A percentile compares a stretch with the other conserved stretches of the same genome.
phyloP scores from a whole-genome alignment of 2,113 vertebrate species.

The Machaerirhynchus nigripectus region DNA sequence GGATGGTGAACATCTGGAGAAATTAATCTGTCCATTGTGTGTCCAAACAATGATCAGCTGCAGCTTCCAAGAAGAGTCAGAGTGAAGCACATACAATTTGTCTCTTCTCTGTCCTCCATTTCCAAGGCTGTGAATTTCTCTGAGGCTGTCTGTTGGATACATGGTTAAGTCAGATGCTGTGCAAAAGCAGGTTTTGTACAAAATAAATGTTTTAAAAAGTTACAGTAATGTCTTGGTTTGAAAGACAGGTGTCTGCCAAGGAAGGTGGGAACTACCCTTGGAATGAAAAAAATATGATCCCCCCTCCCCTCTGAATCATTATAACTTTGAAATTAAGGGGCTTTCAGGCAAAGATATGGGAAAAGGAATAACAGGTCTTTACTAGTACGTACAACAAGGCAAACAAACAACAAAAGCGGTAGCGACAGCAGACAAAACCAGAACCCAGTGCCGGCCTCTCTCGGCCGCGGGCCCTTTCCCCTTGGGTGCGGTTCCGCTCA shows the following conservation, averaged over 20 bases:
- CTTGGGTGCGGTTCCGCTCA: fast-evolving
- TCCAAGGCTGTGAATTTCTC: not conserved
- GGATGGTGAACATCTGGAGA: conserved; percentile 4
- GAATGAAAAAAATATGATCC: not conserved
- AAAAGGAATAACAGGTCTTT: not conserved
- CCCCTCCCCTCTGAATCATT: not conserved
- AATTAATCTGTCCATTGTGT: not conserved
- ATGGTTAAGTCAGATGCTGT: not conserved
- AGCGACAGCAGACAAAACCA: fast-evolving
- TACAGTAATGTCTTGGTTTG: not conserved
- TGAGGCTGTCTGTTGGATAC: not conserved
- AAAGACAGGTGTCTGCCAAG: not conserved
- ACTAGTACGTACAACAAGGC: fast-evolving
- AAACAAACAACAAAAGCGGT: fast-evolving
- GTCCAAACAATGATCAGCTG: not conserved
- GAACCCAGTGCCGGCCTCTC: fast-evolving
- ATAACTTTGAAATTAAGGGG: not conserved
- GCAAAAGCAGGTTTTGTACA: conserved; percentile 32
- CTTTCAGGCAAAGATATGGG: not conserved
- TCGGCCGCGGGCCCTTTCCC: fast-evolving
- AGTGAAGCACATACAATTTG: not conserved
- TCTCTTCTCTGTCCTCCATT: not conserved
- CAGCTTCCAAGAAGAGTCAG: not conserved
- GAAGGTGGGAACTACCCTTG: not conserved
- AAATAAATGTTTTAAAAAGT: conserved; percentile 19